Conservation (phyloP, 2,797 vertebrate genomes). For the Octomys mimax region DNA sequence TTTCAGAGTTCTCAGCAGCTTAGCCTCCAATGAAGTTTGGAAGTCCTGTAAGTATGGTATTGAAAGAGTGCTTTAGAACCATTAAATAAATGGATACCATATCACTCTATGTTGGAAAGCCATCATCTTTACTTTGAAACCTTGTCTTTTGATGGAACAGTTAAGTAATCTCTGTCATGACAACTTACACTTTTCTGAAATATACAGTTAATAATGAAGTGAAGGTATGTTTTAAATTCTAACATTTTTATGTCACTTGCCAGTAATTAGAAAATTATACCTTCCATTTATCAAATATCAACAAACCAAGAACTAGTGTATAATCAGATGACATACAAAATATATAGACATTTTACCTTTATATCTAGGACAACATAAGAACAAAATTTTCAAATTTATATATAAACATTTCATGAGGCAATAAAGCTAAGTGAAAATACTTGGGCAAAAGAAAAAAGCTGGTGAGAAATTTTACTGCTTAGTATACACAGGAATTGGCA, state of each 20-base stretch:
- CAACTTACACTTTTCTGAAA: neutral
- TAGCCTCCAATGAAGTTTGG: neutral
- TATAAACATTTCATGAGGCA: neutral
- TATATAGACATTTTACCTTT: neutral
- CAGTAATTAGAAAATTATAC: neutral
- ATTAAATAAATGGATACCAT: conserved; percentile 11
- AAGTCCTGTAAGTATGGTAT: conserved; percentile 3
- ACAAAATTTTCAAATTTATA: neutral
- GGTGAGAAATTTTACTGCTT: neutral
- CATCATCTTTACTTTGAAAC: conserved; percentile 49
- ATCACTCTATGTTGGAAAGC: neutral
- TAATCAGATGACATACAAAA: neutral
- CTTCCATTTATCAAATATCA: conserved; percentile 22
- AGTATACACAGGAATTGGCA: neutral
- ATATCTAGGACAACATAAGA: neutral
- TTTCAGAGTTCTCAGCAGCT: conserved; percentile 45
- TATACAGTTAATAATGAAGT: neutral
- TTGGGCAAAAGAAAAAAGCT: neutral
- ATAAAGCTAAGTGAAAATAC: neutral
- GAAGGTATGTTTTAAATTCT: neutral
- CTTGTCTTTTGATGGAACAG: neutral
- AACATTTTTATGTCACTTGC: neutral
- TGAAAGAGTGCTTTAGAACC: conserved; percentile 54
- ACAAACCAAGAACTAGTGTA: neutral
- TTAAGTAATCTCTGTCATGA: conserved; percentile 21